phyloP scores from a whole-genome alignment of 1,140 invertebrate genomes.

The Forficula auricularia region DNA sequence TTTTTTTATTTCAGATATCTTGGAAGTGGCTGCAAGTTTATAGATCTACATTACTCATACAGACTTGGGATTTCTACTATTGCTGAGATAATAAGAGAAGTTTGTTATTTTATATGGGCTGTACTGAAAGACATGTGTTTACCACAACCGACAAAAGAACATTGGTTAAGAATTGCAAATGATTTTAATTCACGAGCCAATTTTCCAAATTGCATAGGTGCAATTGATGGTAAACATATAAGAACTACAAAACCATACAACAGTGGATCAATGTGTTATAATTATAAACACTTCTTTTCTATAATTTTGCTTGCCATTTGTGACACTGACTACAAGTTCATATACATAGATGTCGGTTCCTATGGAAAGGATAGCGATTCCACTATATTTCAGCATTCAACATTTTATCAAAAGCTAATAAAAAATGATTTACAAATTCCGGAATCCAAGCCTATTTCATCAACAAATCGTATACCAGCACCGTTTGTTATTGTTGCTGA shows the following conservation, averaged over 20 bases:
- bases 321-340: constrained; percentile 24
- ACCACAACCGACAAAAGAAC: constrained; percentile 14
- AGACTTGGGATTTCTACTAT: constrained; percentile 19
- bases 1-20: constrained; percentile 20
- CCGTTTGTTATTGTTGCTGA: constrained; percentile 26
- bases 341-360: constrained; percentile 23
- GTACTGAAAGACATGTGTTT: constrained; percentile 14
- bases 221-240: constrained; percentile 24
- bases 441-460: constrained; percentile 4
- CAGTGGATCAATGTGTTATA: constrained; percentile 20
- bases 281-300: constrained; percentile 24
- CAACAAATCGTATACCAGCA: constrained; percentile 2
- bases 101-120: constrained; percentile 19
- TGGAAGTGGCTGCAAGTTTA: constrained; percentile 19
- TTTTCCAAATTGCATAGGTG: constrained; percentile 21
- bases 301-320: constrained; percentile 22
- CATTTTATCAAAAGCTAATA: constrained; percentile 5
- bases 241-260: constrained; percentile 12
- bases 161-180: constrained; percentile 17
- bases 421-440: constrained; percentile 8
- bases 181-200: constrained; percentile 18
- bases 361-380: constrained; percentile 19
- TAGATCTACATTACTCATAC: constrained; percentile 20
- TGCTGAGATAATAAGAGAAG: constrained; percentile 16
- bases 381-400: constrained; percentile 14